Base-by-base conservation (phyloP, 2,888 invertebrate species). In the Agonum fuliginosum region DNA sequence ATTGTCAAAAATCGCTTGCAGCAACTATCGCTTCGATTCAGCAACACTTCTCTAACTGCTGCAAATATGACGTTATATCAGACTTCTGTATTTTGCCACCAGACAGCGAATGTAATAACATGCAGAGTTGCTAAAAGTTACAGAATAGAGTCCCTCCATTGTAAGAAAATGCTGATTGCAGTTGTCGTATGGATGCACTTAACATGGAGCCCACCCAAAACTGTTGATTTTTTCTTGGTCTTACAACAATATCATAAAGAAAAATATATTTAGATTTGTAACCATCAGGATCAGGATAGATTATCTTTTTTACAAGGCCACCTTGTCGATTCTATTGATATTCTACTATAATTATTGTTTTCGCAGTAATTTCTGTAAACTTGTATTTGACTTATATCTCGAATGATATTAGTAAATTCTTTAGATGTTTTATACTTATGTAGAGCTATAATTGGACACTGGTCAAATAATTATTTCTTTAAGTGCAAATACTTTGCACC, bases 231-330 rank as follows among this genome's bases (percentile, higher is more conserved):
- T 48, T 17, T 19, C 19, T 48, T 54, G 24, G 54, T 24, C 54
- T 22, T 54, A 54, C n/a, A 54, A 54, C 54, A 24, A 54, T 54
- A 22, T 54, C 54, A 22, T 54, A 54, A 22, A 54, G 54, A 24
- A 54, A 54, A 54, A 24, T 2, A 48, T 48, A 54, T 54, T 54
- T 54, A 0, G 22, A 54, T 54, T 54, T 54, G 3, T 1, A 22
- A 2, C 54, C 54, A 54, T 54, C 54, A 22, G n/a, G n/a, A n/a
- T n/a, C n/a, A n/a, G 54, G 24, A 22, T 54, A 54, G 6, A 54
- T 48, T 19, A 48, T 48, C 6, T 48, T 43, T 48, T 48, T 48
- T 48, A 19, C 1, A 48, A 48, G 19, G 19, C 46, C 46, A 3
- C 19, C 46, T n/a, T 48, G 46, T 48, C 19, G 46, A 12, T 19